Base-by-base conservation (phyloP, 2,888 invertebrate species). In the Synergus gifuensis region DNA sequence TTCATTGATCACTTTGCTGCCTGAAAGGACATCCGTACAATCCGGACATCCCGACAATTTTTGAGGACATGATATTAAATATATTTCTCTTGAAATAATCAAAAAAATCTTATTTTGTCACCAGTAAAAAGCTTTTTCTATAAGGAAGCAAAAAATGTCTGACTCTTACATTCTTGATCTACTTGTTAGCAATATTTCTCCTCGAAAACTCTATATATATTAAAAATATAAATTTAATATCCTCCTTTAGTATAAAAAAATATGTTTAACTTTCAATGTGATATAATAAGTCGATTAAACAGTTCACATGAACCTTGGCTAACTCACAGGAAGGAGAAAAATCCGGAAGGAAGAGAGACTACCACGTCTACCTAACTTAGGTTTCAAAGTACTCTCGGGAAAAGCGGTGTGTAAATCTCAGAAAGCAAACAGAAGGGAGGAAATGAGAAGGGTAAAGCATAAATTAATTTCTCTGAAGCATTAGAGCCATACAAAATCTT, bases 371-470 rank as follows among this genome's bases (percentile, higher is more conserved):
- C 28, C 80, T 86, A 83, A 81, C 79, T 85, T 81, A 81, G 83
- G 85, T 87, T 87, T 87, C 87, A 88, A 87, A 87, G 87, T 84
- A 80, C 79, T 81, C 58, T 73, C 66, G 81, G 66, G 82, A 78
- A 86, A 83, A 85, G 77, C 79, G 80, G 80, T 76, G 80, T 42
- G 81, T 81, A 81, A 81, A 46, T 69, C 46, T 69, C 22, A 83
- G 76, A 83, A 80, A 78, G 83, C 85, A 86, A 86, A 85, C 79
- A 83, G 85, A 83, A 81, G 77, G 76, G 79, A 79, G 46, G 22
- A 69, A 69, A 69, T 69, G 46, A 49, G 46, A 69, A 46, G 18
- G 28, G 22, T 42, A 22, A 69, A 46, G 46, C 28, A 22, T 22
- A 69, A 42, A 69, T 46, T 46, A 18, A 46, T 44, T 69, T 46